Base-by-base conservation (phyloP, 2,888 invertebrate genomes). In the Hylaea fasciaria region DNA sequence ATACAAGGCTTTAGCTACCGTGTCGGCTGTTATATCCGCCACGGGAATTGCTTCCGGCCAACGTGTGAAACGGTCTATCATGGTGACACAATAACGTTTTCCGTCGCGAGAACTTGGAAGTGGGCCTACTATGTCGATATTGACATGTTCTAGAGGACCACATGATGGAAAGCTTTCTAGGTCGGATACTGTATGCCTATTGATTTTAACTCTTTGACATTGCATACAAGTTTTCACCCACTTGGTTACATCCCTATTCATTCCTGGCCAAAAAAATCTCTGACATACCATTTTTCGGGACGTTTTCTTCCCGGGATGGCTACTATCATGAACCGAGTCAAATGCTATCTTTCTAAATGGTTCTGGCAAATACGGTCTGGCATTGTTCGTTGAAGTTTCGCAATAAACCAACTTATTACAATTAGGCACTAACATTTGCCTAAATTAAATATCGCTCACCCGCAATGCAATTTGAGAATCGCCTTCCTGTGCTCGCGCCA, bases 11-110 rank as follows among this genome's bases (percentile, higher is more conserved):
- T 57, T 64, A 0, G 72, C 66, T 8, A 71, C 64, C 2, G 47
- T 62, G 9, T 70, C 65, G 0, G 67, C 70, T 9, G 64, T 57
- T 14, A 68, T 69, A 10, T 69, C 67, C 28, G 43, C n/a, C 3
- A 68, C 47, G 0, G 71, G 69, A 43, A 64, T 47, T 0, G 66
- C 74, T 55, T 74, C 72, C 0, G 73, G 71, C 73, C 75, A 73
- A 8, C 66, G 32, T 8, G 69, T 73, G 12, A 9, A 28, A 13
- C 75, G 47, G 45, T 71, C 69, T 39, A 71, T 67, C 35, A 72
- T 70, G 0, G 72, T 71, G 0, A 74, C 44, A 13, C 51, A 52
- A 55, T 71, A 70, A 39, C 62, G 65, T n/a, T 66, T 60, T 14
- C 63, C 69, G 0, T 69, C 45, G 1, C 9, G 13, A 0, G 60